Evolutionary conservation across 2,888 invertebrate genomes (phyloP).

Genomic region (Nomada flava): DNA sequence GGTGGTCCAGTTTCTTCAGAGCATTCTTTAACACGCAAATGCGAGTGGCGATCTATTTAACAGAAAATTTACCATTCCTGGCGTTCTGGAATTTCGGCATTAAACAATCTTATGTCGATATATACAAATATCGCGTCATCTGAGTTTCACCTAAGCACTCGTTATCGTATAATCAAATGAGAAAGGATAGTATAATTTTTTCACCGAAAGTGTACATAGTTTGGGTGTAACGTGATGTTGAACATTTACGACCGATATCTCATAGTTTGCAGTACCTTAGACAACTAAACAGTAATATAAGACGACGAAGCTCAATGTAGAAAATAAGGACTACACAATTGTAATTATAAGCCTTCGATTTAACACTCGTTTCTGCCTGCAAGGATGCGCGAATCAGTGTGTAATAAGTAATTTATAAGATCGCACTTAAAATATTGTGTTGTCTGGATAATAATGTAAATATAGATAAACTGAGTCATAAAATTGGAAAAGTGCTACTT

Average conservation of each 20-base stretch:
- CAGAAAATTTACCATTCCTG: constrained; percentile 89
- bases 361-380: constrained; percentile 14
- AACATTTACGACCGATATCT: neutral
- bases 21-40: constrained; percentile 87
- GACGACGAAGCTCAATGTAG: constrained; percentile 35
- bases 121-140: constrained; percentile 76
- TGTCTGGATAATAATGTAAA: neutral
- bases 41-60: constrained; percentile 86
- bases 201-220: neutral
- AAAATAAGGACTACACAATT: constrained; percentile 6
- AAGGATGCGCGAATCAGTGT: neutral
- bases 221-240: neutral
- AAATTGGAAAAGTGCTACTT: neutral
- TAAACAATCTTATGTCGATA: constrained; percentile 87
- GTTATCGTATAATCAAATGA: neutral
- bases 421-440: neutral
- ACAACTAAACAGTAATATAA: neutral
- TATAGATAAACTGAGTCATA: neutral
- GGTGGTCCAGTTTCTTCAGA: constrained; percentile 85
- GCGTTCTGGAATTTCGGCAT: constrained; percentile 89
- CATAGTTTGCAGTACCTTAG: neutral
- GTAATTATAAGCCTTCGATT: neutral
- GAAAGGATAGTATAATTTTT: neutral
- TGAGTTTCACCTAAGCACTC: neutral
- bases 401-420: neutral